These are phyloP conservation scores for Sweltsa coloradensis DNA, from an alignment of 1,140 invertebrate genomes.

Conservation along the genomic window DNA sequence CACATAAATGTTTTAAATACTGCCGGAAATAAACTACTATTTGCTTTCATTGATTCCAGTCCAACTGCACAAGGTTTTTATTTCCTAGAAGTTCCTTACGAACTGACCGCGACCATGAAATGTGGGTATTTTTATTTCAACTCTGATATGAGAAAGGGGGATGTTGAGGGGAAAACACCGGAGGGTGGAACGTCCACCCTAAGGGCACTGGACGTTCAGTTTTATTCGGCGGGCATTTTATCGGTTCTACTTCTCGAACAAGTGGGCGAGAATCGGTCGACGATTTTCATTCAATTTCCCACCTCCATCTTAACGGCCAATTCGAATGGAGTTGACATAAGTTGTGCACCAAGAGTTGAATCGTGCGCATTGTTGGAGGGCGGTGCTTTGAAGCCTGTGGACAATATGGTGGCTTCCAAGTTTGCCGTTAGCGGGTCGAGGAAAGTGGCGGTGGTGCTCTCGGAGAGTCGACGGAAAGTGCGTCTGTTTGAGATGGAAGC, in stretches of 20 bases:
- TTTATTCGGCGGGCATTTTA: constrained; percentile 66
- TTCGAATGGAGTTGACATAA: too few relatives aligned
- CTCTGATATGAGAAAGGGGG: background rate
- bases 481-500: constrained; percentile 84
- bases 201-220: constrained; percentile 53
- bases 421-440: constrained; percentile 77
- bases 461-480: constrained; percentile 65
- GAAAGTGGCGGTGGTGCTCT: constrained; percentile 78
- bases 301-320: too few relatives aligned
- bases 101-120: too few relatives aligned
- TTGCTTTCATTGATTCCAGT: constrained; percentile 3
- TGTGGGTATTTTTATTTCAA: constrained; percentile 21
- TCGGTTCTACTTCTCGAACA: constrained; percentile 62
- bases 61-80: constrained; percentile 25
- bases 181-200: constrained; percentile 17
- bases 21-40: constrained; percentile 1
- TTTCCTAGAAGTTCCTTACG: constrained; percentile 28
- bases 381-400: constrained; percentile 36
- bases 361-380: constrained; percentile 18
- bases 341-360: constrained; percentile 1
- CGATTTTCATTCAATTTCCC: constrained; percentile 53
- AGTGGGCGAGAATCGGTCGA: constrained; percentile 33
- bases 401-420: constrained; percentile 55
- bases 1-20: constrained; percentile 1
- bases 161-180: background rate